Conservation (phyloP, 2,113 vertebrate species). For the Ptilorrhoa leucosticta region DNA sequence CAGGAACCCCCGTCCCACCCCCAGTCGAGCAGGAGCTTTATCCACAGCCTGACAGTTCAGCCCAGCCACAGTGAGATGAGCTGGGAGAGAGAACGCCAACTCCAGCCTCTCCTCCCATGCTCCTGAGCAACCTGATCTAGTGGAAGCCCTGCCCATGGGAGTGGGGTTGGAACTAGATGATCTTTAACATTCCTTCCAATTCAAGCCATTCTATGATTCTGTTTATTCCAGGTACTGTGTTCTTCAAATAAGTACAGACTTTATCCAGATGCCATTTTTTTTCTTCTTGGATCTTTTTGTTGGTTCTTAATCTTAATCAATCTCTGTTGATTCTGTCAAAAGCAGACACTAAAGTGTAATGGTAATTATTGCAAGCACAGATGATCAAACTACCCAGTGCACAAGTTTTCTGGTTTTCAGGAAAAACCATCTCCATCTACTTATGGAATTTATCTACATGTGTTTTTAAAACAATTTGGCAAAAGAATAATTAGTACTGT, state of each 20-base stretch:
- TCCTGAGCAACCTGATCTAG: not conserved
- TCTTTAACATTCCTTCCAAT: not conserved
- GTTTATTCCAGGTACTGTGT: not conserved
- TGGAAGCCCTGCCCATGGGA: not conserved
- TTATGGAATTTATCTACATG: not conserved
- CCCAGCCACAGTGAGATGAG: fast-evolving
- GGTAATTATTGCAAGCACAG: not conserved
- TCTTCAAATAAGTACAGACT: not conserved
- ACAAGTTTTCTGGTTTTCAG: not conserved
- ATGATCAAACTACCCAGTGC: not conserved
- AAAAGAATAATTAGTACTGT: not conserved
- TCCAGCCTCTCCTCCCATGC: not conserved
- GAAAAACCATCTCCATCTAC: not conserved
- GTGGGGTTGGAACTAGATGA: not conserved
- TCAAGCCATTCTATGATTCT: not conserved
- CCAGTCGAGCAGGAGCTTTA: not conserved
- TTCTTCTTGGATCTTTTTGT: not conserved
- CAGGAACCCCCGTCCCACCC: fast-evolving
- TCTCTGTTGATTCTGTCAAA: not conserved
- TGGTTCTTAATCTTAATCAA: not conserved
- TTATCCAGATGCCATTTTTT: not conserved
- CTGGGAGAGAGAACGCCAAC: not conserved
- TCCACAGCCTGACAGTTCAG: too few species aligned
- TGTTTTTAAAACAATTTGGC: not conserved
- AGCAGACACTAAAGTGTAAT: not conserved